Percentiles rank a stretch among this genome's conserved stretches.
Conservation (phyloP, 2,113 vertebrate genomes). For the Helogale parvula region DNA sequence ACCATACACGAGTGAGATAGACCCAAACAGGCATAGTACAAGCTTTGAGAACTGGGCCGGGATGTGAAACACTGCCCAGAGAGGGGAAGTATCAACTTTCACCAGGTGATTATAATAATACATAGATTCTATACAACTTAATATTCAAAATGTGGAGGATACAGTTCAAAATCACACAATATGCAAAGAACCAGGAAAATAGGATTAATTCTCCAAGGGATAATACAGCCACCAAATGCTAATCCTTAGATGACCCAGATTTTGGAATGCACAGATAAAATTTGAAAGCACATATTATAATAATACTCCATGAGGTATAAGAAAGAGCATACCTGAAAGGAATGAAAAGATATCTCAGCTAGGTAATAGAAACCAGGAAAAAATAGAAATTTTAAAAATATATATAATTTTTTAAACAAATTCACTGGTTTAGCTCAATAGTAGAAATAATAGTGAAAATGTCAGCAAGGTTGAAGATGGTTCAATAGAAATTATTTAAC, state of each 20-base stretch:
- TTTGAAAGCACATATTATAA: background rate
- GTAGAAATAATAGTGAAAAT: background rate
- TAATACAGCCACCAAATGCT: background rate
- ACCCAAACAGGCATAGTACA: background rate
- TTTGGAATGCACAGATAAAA: background rate
- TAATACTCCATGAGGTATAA: background rate
- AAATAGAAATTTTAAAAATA: background rate
- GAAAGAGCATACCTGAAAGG: background rate
- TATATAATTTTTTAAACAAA: background rate
- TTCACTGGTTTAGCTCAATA: background rate
- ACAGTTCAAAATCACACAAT: background rate
- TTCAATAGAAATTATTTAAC: background rate
- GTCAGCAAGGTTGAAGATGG: background rate
- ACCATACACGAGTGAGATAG: background rate
- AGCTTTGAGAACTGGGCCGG: background rate
- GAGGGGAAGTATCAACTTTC: background rate
- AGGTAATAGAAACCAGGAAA: background rate
- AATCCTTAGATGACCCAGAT: background rate
- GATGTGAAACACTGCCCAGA: background rate
- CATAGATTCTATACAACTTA: background rate
- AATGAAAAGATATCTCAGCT: background rate
- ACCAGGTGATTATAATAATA: background rate
- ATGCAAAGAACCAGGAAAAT: background rate
- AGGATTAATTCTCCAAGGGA: background rate
- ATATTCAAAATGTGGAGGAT: background rate